Percentiles rank a stretch among this genome's conserved stretches.
Conservation (phyloP, 2,113 vertebrate genomes). For the Stigmatopora nigra region DNA sequence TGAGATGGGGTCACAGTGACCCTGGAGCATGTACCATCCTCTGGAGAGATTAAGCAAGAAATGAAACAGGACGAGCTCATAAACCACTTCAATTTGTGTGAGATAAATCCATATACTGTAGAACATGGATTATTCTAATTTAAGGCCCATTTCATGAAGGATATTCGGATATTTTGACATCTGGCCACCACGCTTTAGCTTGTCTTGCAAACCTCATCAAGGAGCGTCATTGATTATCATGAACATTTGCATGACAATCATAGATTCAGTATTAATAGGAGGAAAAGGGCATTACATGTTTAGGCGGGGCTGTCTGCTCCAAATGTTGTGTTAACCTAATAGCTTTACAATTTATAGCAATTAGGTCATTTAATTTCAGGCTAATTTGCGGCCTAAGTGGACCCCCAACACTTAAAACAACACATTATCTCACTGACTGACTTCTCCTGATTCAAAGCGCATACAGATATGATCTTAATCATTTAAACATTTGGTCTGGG, state of each 20-base stretch:
- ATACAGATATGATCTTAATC: conserved; percentile 20
- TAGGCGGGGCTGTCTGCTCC: conserved; percentile 25
- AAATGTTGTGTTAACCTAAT: conserved; percentile 47
- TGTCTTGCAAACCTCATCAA: neutral
- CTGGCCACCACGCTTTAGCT: no score
- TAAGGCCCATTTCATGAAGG: no score
- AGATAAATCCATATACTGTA: no score
- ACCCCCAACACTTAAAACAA: conserved; percentile 23
- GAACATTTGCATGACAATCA: neutral
- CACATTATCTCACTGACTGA: neutral
- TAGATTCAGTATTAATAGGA: conserved; percentile 3
- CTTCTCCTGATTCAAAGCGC: neutral
- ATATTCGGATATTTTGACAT: no score
- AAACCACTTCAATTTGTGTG: no score
- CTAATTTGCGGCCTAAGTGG: conserved; percentile 21
- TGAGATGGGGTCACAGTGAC: conserved; percentile 37
- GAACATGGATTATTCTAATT: no score
- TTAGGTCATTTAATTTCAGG: conserved; percentile 48
- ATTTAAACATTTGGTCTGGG: conserved; percentile 30
- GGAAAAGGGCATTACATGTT: conserved; percentile 10
- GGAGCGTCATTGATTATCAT: neutral
- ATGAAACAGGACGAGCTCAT: neutral
- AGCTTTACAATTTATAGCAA: conserved; percentile 40
- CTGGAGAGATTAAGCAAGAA: conserved; percentile 23
- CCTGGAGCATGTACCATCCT: conserved; percentile 53